Base-by-base conservation (phyloP, 2,113 vertebrate genomes). In the Irena cyanogastra region DNA sequence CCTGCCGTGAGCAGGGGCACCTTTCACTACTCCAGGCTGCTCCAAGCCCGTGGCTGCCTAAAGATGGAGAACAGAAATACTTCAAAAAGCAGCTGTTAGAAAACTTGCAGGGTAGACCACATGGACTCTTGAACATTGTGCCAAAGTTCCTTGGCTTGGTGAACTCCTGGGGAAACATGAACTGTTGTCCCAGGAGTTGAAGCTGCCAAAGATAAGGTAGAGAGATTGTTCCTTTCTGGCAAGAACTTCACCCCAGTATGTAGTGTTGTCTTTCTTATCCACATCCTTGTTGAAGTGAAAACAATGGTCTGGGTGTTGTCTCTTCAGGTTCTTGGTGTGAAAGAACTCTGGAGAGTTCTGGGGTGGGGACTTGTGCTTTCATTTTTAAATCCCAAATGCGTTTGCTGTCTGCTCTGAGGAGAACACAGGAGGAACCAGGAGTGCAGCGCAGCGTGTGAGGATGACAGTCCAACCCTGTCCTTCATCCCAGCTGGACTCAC, bases 171-270 rank as follows among this genome's bases (percentile, higher is more conserved):
- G 70, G 13, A 6, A n/a, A 23, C 8, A 3, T 1, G 10, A 49
- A 2, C 68, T 47, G 20, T 39, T 57, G 5, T 17, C 37, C n/a
- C 23, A 0, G 0, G 0, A 1, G 1, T 0, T 41, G 50, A 6
- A 13, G 31, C 49, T 91, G 61, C 72, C 66, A 49, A 10, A 35
- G 82, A 37, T 9, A 23, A 23, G 14, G 24, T 16, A 23, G 8
- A 54, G 57, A 10, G 17, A 5, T 13, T 56, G 61, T 42, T 49
- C 7, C 33, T 66, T 74, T 59, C 64, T 30, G 33, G 15, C 23
- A 22, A 1, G 5, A 26, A 0, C 16, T 66, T 42, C 7, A 2
- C 16, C 13, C 20, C 15, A 1, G 35, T 22, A 0, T 23, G 6
- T 17, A 1, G 4, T 37, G 39, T 4, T 80, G 66, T n/a, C n/a